Conservation (phyloP, 2,797 vertebrate species). For the Takifugu rubripes region DNA sequence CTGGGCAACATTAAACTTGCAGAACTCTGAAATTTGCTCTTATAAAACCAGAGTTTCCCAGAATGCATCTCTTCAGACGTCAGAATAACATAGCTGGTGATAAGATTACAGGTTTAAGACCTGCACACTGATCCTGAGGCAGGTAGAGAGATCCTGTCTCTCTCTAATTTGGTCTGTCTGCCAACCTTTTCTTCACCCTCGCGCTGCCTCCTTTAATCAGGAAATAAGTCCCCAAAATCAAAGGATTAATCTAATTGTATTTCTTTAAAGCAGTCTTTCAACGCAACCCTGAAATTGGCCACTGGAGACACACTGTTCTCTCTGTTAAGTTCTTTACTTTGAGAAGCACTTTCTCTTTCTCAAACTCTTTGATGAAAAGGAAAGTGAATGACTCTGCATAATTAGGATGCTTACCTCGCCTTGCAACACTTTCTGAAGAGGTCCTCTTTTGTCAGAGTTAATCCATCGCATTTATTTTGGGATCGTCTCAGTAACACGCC, state of each 20-base stretch:
- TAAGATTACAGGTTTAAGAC: constrained; percentile 52
- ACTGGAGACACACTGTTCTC: constrained; percentile 54
- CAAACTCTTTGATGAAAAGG: constrained; percentile 47
- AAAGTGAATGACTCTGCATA: constrained; percentile 44
- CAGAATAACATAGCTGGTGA: constrained; percentile 41
- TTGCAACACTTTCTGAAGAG: constrained; percentile 41
- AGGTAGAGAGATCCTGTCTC: neutral
- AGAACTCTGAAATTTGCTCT: no score
- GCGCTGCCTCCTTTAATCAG: constrained; percentile 24
- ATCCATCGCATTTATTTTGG: constrained; percentile 59
- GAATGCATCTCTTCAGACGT: constrained; percentile 15
- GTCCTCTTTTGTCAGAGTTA: constrained; percentile 39
- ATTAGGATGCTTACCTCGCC: constrained; percentile 54
- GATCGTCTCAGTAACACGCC: constrained; percentile 58
- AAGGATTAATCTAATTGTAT: constrained; percentile 60
- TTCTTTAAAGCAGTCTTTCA: constrained; percentile 69
- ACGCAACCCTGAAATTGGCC: constrained; percentile 67
- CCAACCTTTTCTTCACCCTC: neutral
- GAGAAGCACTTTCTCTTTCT: constrained; percentile 16
- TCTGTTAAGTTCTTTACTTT: constrained; percentile 40
- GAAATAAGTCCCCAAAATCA: constrained; percentile 57
- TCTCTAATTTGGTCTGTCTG: constrained; percentile 21
- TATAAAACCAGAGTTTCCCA: neutral
- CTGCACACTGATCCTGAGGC: constrained; percentile 36
- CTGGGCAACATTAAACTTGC: neutral